phyloP scores from a whole-genome alignment of 1,140 invertebrate genomes.

The Micrasema minimum region DNA sequence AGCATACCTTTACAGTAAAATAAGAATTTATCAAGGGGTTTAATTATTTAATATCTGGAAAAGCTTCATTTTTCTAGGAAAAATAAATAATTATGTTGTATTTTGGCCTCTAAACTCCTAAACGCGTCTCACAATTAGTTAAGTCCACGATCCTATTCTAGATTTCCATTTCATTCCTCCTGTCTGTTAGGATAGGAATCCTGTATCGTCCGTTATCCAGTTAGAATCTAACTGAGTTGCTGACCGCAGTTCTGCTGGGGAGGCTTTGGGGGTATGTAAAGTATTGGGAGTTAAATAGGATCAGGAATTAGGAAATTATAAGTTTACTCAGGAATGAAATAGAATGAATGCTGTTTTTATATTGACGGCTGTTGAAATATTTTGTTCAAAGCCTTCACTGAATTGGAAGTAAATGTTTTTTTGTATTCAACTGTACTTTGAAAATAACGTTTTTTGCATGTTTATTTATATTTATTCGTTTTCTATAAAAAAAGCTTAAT shows the following conservation, averaged over 20 bases:
- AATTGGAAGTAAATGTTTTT: neutral
- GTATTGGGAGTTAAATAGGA: neutral
- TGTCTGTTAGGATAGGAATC: constrained; percentile 3
- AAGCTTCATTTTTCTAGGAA: too few relatives aligned
- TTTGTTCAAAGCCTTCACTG: neutral
- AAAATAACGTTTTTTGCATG: too few relatives aligned
- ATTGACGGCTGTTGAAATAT: neutral
- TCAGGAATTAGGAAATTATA: constrained; percentile 9
- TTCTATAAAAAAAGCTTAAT: too few relatives aligned
- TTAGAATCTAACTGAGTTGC: constrained; percentile 27
- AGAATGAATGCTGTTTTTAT: neutral
- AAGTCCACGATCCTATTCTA: too few relatives aligned
- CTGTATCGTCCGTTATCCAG: constrained; percentile 27
- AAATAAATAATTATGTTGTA: too few relatives aligned
- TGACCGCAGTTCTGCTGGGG: neutral
- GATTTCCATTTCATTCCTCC: neutral
- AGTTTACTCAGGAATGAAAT: neutral
- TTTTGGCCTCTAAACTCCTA: too few relatives aligned
- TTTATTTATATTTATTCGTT: too few relatives aligned
- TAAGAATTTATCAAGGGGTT: too few relatives aligned
- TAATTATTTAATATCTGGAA: too few relatives aligned
- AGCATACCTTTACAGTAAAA: too few relatives aligned
- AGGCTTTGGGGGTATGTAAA: neutral
- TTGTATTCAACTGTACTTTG: too few relatives aligned
- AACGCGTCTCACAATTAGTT: too few relatives aligned